Percentiles rank a stretch among this genome's conserved stretches.
Conservation (phyloP, 1,140 invertebrate species). For the Conopomorpha cramerella region DNA sequence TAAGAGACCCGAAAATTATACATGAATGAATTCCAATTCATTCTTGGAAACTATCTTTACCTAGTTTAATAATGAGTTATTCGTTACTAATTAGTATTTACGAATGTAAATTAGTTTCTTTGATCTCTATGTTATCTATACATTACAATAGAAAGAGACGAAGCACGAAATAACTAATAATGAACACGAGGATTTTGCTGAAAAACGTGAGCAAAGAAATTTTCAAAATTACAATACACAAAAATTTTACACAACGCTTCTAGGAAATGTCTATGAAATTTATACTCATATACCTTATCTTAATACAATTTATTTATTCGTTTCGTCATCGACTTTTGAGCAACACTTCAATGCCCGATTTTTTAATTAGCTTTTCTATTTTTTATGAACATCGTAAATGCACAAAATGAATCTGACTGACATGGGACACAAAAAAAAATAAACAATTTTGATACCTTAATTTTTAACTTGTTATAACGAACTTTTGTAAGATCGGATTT, state of each 20-base stretch:
- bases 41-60: too few relatives aligned
- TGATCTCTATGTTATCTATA: too few relatives aligned
- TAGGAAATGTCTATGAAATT: slow-evolving; percentile 58
- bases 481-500: slow-evolving; percentile 29
- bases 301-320: slow-evolving; percentile 50
- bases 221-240: slow-evolving; percentile 53
- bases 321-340: slow-evolving; percentile 53
- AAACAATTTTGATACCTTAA: slow-evolving; percentile 50
- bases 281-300: slow-evolving; percentile 40
- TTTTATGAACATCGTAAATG: slow-evolving; percentile 50
- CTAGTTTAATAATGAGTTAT: too few relatives aligned
- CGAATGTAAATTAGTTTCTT: too few relatives aligned
- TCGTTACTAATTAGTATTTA: too few relatives aligned
- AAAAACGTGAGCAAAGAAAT: slow-evolving; percentile 31
- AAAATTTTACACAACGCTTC: slow-evolving; percentile 43
- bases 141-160: too few relatives aligned
- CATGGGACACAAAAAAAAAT: slow-evolving; percentile 51
- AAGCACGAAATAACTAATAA: too few relatives aligned
- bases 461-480: slow-evolving; percentile 52
- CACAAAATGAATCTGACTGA: slow-evolving; percentile 57
- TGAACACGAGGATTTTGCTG: slow-evolving; percentile 45
- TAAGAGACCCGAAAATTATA: too few relatives aligned
- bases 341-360: slow-evolving; percentile 55
- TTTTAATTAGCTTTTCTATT: slow-evolving; percentile 28
- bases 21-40: too few relatives aligned